Conservation (phyloP, 2,113 vertebrate genomes). For the Centrocercus urophasianus region DNA sequence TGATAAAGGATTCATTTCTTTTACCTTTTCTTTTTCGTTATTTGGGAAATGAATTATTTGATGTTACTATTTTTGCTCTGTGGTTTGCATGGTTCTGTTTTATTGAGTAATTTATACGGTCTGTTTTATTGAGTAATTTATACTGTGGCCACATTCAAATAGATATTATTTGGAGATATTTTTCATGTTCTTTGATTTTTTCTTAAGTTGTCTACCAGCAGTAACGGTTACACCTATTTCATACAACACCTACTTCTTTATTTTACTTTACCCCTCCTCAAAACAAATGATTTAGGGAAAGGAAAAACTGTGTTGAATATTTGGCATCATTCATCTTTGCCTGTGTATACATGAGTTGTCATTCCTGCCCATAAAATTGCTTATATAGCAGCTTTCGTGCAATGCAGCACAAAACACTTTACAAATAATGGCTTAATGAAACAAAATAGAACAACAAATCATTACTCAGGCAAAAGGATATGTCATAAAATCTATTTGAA, state of each 20-base stretch:
- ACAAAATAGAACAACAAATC: conserved; percentile 50
- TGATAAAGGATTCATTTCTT: background rate
- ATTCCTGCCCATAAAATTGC: conserved; percentile 38
- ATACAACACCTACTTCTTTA: background rate
- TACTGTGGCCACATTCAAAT: background rate
- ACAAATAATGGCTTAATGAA: conserved; percentile 68
- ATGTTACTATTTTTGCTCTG: conserved; percentile 25
- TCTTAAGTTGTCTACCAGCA: conserved; percentile 4
- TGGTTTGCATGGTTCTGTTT: background rate
- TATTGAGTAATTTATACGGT: conserved; percentile 36
- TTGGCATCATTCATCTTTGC: conserved; percentile 54
- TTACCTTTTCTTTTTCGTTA: background rate
- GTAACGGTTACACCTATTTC: background rate
- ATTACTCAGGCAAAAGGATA: conserved; percentile 53
- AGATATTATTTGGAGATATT: conserved; percentile 16
- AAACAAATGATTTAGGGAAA: conserved; percentile 44
- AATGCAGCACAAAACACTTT: conserved; percentile 44
- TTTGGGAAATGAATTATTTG: conserved; percentile 4
- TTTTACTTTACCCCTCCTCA: background rate
- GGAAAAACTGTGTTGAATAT: conserved; percentile 47
- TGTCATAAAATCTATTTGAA: conserved; percentile 48
- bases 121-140: conserved; percentile 39
- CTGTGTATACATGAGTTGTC: conserved; percentile 49
- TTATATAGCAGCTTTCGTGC: conserved; percentile 31
- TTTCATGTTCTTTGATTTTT: conserved; percentile 8